Base-by-base conservation (phyloP, 1,140 invertebrate species). In the Hyles euphorbiae region DNA sequence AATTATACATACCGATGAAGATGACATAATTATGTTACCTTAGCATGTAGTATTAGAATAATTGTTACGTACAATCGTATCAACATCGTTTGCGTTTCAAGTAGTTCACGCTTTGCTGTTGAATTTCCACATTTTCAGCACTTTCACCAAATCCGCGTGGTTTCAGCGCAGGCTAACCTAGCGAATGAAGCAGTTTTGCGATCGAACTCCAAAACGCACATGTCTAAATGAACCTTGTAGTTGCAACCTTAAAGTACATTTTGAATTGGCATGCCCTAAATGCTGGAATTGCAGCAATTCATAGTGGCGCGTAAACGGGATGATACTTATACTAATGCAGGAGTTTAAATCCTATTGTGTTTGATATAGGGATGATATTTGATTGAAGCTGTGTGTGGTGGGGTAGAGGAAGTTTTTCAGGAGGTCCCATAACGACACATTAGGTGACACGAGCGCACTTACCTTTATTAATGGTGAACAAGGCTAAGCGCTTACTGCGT, bases 401-500 rank as follows among this genome's bases (percentile, higher is more conserved):
- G 74, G 73, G 65, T 60, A 63, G 65, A 76, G 76, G 70, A 81
- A 83, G 80, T 83, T 84, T 86, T 82, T 81, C 78, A 80, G 81
- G 73, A 76, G 71, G 74, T 73, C 69, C 70, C 78, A 81, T 87
- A 84, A 87, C 81, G 75, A 77, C 79, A 81, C 79, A 87, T 87
- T 87, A 87, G 79, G 67, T 68, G 76, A 75, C 76, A 79, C 68
- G 73, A 68, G 65, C 74, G 73, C 78, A 71, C 75, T 84, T 78
- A 83, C 81, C 76, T 84, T 83, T 81, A 81, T 82, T 84, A 84
- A 83, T 83, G 81, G 61, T 72, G 74, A 75, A 84, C 81, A 83
- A 71, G 77, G 72, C 65, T 79, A 68, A 60, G 65, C 71, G 77
- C 79, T 82, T 72, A 76, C 56, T 50, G 62, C 59, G 62, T 72